phyloP scores from a whole-genome alignment of 1,140 invertebrate genomes.

The Nilaparvata lugens region DNA sequence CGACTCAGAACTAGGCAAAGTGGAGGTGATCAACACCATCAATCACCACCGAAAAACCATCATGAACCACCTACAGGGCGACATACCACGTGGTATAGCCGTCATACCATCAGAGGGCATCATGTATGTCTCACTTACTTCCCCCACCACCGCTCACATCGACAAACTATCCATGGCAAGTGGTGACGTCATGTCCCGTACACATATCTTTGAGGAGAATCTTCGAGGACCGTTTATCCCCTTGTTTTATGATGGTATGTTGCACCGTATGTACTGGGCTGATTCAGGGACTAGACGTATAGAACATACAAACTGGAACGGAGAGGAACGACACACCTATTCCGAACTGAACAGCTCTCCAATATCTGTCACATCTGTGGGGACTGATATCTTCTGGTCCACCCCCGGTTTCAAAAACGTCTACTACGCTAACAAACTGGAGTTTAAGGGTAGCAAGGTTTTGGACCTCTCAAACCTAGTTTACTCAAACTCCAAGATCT shows the following conservation, averaged over 20 bases:
- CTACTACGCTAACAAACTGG: conserved; percentile 46
- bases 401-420: conserved; percentile 40
- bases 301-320: conserved; percentile 32
- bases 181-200: conserved; percentile 36
- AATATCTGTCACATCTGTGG: conserved; percentile 27
- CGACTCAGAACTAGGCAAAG: conserved; percentile 42
- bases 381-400: conserved; percentile 39
- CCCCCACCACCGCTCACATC: conserved; percentile 40
- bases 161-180: conserved; percentile 45
- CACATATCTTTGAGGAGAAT: conserved; percentile 40
- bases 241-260: conserved; percentile 42
- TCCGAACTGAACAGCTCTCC: conserved; percentile 13
- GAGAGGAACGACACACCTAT: conserved; percentile 16
- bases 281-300: conserved; percentile 45
- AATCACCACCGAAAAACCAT: conserved; percentile 45
- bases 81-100: conserved; percentile 48
- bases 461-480: too few species aligned
- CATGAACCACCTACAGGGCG: conserved; percentile 40
- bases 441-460: background rate
- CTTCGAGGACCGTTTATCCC: conserved; percentile 41
- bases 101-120: conserved; percentile 51
- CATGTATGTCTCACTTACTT: conserved; percentile 52
- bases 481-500: too few species aligned
- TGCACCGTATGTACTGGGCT: conserved; percentile 43
- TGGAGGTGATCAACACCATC: conserved; percentile 48